Base-by-base conservation (phyloP, 64 coral and sea anemone genomes). In the Pachyseris speciosa region DNA sequence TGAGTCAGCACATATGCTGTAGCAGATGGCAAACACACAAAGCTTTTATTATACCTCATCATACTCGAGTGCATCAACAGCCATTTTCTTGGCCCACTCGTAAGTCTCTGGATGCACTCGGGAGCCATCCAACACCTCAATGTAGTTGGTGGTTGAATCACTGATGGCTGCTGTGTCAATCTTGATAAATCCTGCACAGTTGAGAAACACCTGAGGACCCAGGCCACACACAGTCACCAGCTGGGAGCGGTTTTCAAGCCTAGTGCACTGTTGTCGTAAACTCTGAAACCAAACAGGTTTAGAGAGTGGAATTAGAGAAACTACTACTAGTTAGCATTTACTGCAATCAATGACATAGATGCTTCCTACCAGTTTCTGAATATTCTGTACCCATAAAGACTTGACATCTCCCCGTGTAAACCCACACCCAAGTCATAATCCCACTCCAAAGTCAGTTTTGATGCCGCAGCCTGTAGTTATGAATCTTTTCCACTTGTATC, bases 61-160 rank as follows among this genome's bases (percentile, higher is more conserved):
- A 36, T 99, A 99, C 17, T 99, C 97, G 13, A 99, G 79, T 16
- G 97, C 97, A 20, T 99, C 97, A 5, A 99, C 97, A 24, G 97
- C 97, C 97, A 99, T 99, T 84, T 99, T 94, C 32, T 93, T 94
- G 10, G 97, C 97, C 97, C 97, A 99, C 37, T 99, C 97, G 26
- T 99, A 99, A 2, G 97, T 99, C 68, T 99, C 97, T 7, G 97
- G 97, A 66, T 99, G 97, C 16, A 99, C 94, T 33, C 97, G 53
- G 19, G 97, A 99, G 1, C 97, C 97, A 60, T 99, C 97, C 20
- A 99, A 59, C 37, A 99, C 97, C 52, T 99, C 94, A 10, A 99
- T 88, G 57, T 99, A 95, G 40, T 95, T 93, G 2, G 80, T 91
- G 2, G 89, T 93, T 11, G 90, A 93, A 41, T 99, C 97, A 69